Percentiles rank a stretch among this genome's conserved stretches.
These are phyloP conservation scores for Caenorhabditis sp. DNA, from an alignment of 2,888 invertebrate species.

Conservation along the genomic window DNA sequence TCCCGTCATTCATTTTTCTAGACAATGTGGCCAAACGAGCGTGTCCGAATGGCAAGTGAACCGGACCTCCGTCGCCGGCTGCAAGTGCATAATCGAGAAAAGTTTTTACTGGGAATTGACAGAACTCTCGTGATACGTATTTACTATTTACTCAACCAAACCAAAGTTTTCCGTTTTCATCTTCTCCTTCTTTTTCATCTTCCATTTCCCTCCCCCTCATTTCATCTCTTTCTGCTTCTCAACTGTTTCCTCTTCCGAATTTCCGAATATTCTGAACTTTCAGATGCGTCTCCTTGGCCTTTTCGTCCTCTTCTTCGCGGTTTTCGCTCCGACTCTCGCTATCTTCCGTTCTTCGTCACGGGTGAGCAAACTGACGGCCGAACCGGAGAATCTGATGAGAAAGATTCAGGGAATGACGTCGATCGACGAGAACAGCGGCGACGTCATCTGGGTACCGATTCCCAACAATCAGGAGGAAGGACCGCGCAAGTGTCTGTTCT, in stretches of 20 bases:
- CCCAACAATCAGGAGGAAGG: conserved; percentile 45
- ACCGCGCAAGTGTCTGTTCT: conserved; percentile 57
- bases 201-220: background rate
- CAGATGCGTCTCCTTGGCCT: conserved; percentile 57
- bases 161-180: too few relatives aligned
- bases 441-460: conserved; percentile 66
- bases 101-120: too few relatives aligned
- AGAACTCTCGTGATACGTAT: too few relatives aligned
- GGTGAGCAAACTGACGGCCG: conserved; percentile 14
- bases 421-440: conserved; percentile 60
- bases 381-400: background rate
- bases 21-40: conserved; percentile 14
- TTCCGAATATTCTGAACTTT: conserved; percentile 2
- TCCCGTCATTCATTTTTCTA: conserved; percentile 4
- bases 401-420: conserved; percentile 58
- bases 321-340: conserved; percentile 46
- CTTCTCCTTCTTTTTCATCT: too few relatives aligned
- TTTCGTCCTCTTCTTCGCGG: conserved; percentile 38
- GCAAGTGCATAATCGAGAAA: conserved; percentile 5
- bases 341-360: conserved; percentile 58
- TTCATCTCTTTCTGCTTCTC: background rate
- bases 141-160: too few relatives aligned
- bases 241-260: background rate
- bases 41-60: background rate
- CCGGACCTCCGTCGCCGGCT: background rate